Evolutionary conservation across 2,113 vertebrate genomes (phyloP).

Genomic region (Ammospiza caudacuta): DNA sequence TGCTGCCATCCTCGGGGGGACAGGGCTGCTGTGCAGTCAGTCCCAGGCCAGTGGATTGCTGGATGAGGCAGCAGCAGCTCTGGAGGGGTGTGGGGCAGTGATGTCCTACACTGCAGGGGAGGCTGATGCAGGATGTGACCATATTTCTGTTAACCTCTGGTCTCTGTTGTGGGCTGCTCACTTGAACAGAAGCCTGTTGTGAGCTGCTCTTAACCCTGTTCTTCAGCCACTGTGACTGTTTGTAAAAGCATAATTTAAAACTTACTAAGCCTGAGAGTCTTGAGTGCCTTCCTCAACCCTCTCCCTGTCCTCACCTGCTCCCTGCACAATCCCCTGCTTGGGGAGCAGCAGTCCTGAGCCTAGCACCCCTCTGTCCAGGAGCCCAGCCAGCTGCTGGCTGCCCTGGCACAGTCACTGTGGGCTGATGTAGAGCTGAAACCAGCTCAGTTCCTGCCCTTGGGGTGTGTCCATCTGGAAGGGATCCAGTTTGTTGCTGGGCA

Average conservation of each 20-base stretch:
- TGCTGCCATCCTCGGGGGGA: not conserved
- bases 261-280: not conserved
- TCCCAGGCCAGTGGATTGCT: not conserved
- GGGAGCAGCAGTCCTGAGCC: fast-evolving
- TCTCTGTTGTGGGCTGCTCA: not conserved
- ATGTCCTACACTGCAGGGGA: not conserved
- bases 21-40: not conserved
- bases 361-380: not conserved
- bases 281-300: not conserved
- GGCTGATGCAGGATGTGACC: not conserved
- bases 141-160: fast-evolving
- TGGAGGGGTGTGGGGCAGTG: not conserved
- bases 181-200: not conserved
- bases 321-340: not conserved
- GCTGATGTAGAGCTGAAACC: not conserved
- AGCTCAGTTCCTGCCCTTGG: not conserved
- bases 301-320: not conserved
- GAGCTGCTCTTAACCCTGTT: not conserved
- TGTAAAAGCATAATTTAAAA: not conserved
- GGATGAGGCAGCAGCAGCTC: not conserved
- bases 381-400: not conserved
- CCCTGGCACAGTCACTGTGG: not conserved
- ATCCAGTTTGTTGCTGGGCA: not conserved
- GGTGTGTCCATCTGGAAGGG: not conserved
- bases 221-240: not conserved